These are phyloP conservation scores for Peromyscus melanophrys DNA, from an alignment of 2,797 vertebrate genomes.

Conservation along the genomic window DNA sequence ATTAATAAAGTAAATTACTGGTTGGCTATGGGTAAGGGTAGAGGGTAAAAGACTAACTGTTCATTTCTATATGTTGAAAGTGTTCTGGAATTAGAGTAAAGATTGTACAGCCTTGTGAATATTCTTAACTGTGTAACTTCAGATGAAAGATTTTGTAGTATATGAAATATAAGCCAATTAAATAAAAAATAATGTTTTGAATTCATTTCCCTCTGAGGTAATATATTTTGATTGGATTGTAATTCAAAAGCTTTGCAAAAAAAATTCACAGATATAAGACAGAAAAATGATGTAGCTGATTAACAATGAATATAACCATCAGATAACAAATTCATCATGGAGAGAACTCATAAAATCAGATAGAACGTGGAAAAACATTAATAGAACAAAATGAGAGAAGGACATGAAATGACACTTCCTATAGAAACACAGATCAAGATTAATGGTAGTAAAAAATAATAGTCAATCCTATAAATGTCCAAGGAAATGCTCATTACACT, in stretches of 20 bases:
- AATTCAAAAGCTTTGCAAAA: slow-evolving; percentile 54
- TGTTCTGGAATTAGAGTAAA: not conserved
- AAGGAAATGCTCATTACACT: not conserved
- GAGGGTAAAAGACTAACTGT: not conserved
- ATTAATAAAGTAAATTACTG: not conserved
- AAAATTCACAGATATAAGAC: not conserved
- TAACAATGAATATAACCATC: slow-evolving; percentile 3
- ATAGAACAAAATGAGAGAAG: not conserved
- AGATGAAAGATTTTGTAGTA: slow-evolving; percentile 8
- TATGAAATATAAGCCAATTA: not conserved
- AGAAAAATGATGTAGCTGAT: not conserved
- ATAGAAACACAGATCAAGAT: not conserved
- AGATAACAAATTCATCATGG: not conserved
- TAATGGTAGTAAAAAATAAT: not conserved
- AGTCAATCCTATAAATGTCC: not conserved
- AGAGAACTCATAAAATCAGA: slow-evolving; percentile 4
- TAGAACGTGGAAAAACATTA: not conserved
- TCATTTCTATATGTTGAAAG: not conserved
- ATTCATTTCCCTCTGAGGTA: not conserved
- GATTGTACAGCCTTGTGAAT: not conserved
- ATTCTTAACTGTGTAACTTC: not conserved
- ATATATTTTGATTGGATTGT: slow-evolving; percentile 14
- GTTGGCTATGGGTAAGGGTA: not conserved
- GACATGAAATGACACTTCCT: not conserved
- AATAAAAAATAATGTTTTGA: not conserved